Percentiles rank a stretch among this genome's conserved stretches.
Conservation (phyloP, 1,140 invertebrate genomes). For the Drosophila ficusphila region DNA sequence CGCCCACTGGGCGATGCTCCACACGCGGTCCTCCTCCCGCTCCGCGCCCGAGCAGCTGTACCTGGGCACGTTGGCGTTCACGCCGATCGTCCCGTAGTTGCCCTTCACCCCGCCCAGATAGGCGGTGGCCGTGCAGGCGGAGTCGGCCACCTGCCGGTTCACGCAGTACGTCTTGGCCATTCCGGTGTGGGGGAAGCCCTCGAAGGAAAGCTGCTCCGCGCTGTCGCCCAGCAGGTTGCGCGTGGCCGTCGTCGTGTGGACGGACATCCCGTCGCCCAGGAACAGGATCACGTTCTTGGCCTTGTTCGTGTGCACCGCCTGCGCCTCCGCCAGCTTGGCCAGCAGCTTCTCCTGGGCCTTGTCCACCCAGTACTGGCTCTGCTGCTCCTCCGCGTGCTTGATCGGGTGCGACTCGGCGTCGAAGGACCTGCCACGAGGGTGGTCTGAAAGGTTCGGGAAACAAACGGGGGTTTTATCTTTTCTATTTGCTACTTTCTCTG, state of each 20-base stretch:
- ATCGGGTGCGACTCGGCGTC: constrained; percentile 18
- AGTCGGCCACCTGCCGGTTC: constrained; percentile 90
- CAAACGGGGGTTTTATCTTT: too few relatives aligned
- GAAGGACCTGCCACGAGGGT: constrained; percentile 38
- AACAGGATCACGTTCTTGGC: constrained; percentile 92
- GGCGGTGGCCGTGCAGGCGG: constrained; percentile 91
- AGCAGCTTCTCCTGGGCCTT: constrained; percentile 66
- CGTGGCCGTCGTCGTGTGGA: constrained; percentile 89
- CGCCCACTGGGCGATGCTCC: constrained; percentile 88
- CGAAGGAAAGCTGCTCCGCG: constrained; percentile 88
- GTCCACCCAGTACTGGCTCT: constrained; percentile 68
- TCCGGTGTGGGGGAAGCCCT: constrained; percentile 89
- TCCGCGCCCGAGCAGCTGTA: constrained; percentile 84
- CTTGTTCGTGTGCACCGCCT: constrained; percentile 60
- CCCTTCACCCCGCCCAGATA: constrained; percentile 92
- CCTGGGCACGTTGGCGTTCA: constrained; percentile 87
- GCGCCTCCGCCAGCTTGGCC: constrained; percentile 63
- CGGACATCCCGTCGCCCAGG: constrained; percentile 92
- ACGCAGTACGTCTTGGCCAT: constrained; percentile 92
- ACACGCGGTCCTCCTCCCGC: constrained; percentile 85
- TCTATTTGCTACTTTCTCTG: too few relatives aligned
- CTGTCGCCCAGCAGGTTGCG: constrained; percentile 89
- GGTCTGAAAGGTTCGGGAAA: constrained; percentile 37
- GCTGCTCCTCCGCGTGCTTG: constrained; percentile 54
- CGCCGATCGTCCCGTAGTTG: constrained; percentile 90